These are phyloP conservation scores for Sitophilus oryzae DNA, from an alignment of 1,140 invertebrate genomes.

Conservation along the genomic window DNA sequence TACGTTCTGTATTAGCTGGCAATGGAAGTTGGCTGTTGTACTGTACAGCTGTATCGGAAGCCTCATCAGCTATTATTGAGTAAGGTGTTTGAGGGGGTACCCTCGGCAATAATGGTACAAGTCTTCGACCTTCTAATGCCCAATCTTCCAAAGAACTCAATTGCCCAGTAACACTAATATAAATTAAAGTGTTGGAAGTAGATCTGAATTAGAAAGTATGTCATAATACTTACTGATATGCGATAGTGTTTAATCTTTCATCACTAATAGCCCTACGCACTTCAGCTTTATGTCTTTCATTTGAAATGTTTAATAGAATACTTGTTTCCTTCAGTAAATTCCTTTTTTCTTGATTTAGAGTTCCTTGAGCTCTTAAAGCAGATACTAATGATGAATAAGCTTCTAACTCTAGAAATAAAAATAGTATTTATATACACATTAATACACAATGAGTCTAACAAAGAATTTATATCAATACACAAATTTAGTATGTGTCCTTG, in stretches of 20 bases:
- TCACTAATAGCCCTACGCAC: slow-evolving; percentile 84
- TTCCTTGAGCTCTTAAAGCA: slow-evolving; percentile 85
- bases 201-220: background rate
- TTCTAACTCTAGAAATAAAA: slow-evolving; percentile 62
- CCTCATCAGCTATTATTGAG: slow-evolving; percentile 73
- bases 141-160: slow-evolving; percentile 71
- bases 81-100: slow-evolving; percentile 77
- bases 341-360: slow-evolving; percentile 75
- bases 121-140: slow-evolving; percentile 76
- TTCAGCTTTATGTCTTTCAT: slow-evolving; percentile 86
- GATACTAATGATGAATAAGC: slow-evolving; percentile 84
- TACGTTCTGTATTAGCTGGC: slow-evolving; percentile 40
- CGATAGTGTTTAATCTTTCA: slow-evolving; percentile 80
- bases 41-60: slow-evolving; percentile 49
- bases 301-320: slow-evolving; percentile 75
- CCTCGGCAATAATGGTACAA: slow-evolving; percentile 74
- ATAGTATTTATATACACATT: too few relatives aligned
- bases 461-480: slow-evolving; percentile 3
- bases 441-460: too few relatives aligned
- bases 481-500: slow-evolving; percentile 16
- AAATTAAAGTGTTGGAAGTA: background rate
- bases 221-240: slow-evolving; percentile 65
- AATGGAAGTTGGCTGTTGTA: slow-evolving; percentile 45
- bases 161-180: slow-evolving; percentile 67
- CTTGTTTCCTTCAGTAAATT: slow-evolving; percentile 77